Base-by-base conservation (phyloP, 2,888 invertebrate genomes). In the Drosophila meridiana region DNA sequence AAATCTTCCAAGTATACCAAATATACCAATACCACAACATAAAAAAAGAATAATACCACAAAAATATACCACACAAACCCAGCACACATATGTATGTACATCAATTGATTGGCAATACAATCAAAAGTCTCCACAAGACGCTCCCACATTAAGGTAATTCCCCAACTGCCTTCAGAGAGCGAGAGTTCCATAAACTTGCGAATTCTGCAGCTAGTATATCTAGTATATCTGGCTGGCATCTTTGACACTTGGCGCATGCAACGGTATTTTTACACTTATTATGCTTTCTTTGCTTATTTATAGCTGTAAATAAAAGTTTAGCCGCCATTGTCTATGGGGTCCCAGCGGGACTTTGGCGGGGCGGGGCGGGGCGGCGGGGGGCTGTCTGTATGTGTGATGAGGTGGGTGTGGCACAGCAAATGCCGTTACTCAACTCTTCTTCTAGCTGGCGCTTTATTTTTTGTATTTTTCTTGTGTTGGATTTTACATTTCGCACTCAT, bases 401-500 rank as follows among this genome's bases (percentile, higher is more conserved):
- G 36, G 52, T 55, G 56, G 28, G 32, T 20, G 42, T 40, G 56
- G 28, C 30, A 9, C 43, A 42, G 13, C 50, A 20, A 70, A 56
- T 34, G 56, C 40, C 62, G 57, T 70, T 26, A 45, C 34, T 70
- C 56, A 70, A 63, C 62, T 63, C 70, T 65, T 50, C 50, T 40
- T 72, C 38, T 26, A 36, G n/a, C 40, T 40, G 38, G 30, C 30
- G 36, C 34, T 48, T 30, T 48, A 30, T 34, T 32, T 45, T 2
- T 60, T 62, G 30, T 50, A 14, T 57, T 0, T 60, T 20, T 47
- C 43, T 20, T 20, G 26, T 45, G n/a, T 57, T 9, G 68, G 68
- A 68, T 63, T 60, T 65, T 69, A 47, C 60, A 68, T 68, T 75
- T 65, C 62, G 68, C 68, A 68, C 76, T 78, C 78, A 79, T 78